These are phyloP conservation scores for Betta splendens DNA, from an alignment of 2,797 vertebrate genomes.

Conservation along the genomic window DNA sequence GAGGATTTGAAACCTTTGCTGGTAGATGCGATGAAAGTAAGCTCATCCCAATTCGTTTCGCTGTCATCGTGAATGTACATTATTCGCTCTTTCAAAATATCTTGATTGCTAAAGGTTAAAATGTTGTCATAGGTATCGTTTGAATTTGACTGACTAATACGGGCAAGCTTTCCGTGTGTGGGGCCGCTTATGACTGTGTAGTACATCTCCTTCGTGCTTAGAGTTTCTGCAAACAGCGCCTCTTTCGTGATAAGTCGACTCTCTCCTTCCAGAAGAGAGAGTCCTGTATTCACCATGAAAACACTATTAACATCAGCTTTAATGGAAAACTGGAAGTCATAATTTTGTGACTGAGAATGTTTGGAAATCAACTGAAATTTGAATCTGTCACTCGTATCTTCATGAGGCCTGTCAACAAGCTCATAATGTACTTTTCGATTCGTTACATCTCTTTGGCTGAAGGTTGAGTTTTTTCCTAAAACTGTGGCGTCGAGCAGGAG, in stretches of 20 bases:
- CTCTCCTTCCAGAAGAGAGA: conserved; percentile 90
- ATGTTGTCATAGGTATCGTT: conserved; percentile 80
- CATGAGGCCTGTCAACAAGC: conserved; percentile 75
- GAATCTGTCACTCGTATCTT: conserved; percentile 85
- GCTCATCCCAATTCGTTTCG: conserved; percentile 85
- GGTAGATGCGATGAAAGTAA: conserved; percentile 82
- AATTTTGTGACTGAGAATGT: conserved; percentile 83
- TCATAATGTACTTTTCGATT: conserved; percentile 84
- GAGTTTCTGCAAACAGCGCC: conserved; percentile 86
- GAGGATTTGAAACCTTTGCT: conserved; percentile 61
- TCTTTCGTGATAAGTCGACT: conserved; percentile 86
- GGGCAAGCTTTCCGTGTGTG: conserved; percentile 84
- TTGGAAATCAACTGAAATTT: conserved; percentile 86
- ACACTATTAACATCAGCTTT: conserved; percentile 84
- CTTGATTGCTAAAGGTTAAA: conserved; percentile 83
- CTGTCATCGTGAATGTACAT: conserved; percentile 91
- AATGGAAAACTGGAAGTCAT: conserved; percentile 85
- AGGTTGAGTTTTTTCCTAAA: conserved; percentile 82
- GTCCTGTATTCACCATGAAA: conserved; percentile 84
- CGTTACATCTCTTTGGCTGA: conserved; percentile 86
- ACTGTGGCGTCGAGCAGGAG: conserved; percentile 80
- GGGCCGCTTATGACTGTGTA: conserved; percentile 85
- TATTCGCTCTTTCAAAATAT: conserved; percentile 81
- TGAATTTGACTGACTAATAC: conserved; percentile 82
- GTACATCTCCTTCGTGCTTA: conserved; percentile 80